These are phyloP conservation scores for Ameiurus melas DNA, from an alignment of 2,113 vertebrate species.

Conservation along the genomic window DNA sequence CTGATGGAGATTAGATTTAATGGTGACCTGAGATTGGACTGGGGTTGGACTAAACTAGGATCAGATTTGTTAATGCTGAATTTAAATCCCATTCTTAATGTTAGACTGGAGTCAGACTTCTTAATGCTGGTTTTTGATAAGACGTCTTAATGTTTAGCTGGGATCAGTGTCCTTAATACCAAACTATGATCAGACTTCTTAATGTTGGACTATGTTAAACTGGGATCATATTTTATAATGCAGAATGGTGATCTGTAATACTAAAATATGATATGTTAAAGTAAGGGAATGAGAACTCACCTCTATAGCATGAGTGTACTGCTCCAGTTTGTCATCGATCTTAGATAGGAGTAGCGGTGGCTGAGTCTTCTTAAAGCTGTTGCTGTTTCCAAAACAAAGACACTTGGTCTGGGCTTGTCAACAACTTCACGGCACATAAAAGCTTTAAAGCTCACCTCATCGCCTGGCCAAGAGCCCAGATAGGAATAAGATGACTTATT, in stretches of 20 bases:
- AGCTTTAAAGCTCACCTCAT: constrained; percentile 18
- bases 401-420: constrained; percentile 27
- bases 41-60: background rate
- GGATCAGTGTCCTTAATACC: background rate
- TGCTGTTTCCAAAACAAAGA: constrained; percentile 70
- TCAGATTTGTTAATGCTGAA: background rate
- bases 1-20: background rate
- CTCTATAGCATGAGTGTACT: constrained; percentile 90
- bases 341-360: constrained; percentile 77
- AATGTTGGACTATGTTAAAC: background rate
- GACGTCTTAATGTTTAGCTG: background rate
- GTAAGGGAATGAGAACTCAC: constrained; percentile 61
- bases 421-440: constrained; percentile 24
- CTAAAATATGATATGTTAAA: background rate
- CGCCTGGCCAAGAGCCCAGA: constrained; percentile 29
- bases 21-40: background rate
- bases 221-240: background rate
- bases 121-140: background rate
- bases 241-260: background rate
- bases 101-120: background rate
- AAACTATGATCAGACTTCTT: background rate
- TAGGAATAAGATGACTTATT: background rate
- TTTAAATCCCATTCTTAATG: background rate
- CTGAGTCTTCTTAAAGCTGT: constrained; percentile 86
- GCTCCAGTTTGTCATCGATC: constrained; percentile 86